phyloP scores from a whole-genome alignment of 2,797 vertebrate species.

The Phylloscopus collybita region DNA sequence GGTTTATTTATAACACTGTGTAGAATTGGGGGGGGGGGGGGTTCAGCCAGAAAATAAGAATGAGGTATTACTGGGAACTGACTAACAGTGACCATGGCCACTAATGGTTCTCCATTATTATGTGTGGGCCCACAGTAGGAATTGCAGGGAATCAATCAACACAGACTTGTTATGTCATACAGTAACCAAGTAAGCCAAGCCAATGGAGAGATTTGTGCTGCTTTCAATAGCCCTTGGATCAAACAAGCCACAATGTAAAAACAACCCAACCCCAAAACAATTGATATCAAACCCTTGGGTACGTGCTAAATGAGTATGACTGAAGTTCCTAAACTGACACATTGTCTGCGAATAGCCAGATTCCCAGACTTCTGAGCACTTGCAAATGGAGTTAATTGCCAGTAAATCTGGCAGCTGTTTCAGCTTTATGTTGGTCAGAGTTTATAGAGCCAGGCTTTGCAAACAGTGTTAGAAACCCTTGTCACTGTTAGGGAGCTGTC shows the following conservation, averaged over 20 bases:
- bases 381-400: not conserved
- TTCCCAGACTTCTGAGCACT: not conserved
- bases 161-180: not conserved
- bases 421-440: not conserved
- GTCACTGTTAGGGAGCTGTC: not conserved
- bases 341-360: not conserved
- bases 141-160: not conserved
- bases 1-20: not conserved
- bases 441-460: not conserved
- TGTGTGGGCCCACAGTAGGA: not conserved
- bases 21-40: not conserved
- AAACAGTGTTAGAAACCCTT: not conserved
- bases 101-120: not conserved
- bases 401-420: not conserved
- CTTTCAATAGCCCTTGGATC: not conserved
- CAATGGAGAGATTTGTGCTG: not conserved
- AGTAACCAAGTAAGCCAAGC: not conserved
- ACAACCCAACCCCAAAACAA: not conserved
- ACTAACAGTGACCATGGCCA: not conserved
- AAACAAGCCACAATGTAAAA: not conserved
- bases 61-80: not conserved
- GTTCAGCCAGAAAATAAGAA: constrained; percentile 2
- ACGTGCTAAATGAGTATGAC: not conserved
- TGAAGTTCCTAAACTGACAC: not conserved
- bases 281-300: not conserved